Conservation (phyloP, 2,113 vertebrate genomes). For the Orientallactaga bullata region DNA sequence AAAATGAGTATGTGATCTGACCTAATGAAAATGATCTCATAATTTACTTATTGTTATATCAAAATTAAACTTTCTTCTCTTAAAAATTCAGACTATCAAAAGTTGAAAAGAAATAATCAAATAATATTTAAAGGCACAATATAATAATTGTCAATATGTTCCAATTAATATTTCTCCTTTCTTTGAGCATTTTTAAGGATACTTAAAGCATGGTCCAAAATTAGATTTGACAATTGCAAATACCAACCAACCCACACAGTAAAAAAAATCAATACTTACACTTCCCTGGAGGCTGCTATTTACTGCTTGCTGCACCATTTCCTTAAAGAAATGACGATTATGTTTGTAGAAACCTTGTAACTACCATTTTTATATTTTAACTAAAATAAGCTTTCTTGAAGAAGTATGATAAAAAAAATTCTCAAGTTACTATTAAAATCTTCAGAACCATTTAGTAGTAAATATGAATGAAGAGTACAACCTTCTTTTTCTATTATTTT, state of each 20-base stretch:
- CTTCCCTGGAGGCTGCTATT: constrained; percentile 91
- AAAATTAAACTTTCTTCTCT: constrained; percentile 53
- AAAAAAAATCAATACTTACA: constrained; percentile 94
- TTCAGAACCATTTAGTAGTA: constrained; percentile 78
- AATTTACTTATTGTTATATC: constrained; percentile 62
- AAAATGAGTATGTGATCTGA: constrained; percentile 77
- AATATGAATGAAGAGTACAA: constrained; percentile 65
- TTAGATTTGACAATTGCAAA: constrained; percentile 93
- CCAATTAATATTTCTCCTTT: constrained; percentile 89
- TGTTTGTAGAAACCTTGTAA: constrained; percentile 91
- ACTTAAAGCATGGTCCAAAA: constrained; percentile 91
- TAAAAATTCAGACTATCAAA: constrained; percentile 69
- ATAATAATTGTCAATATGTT: constrained; percentile 86
- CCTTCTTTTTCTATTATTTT: background rate
- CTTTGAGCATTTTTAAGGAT: constrained; percentile 87
- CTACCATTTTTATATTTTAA: constrained; percentile 91
- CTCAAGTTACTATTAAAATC: constrained; percentile 82
- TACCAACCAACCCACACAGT: constrained; percentile 90
- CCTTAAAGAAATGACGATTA: constrained; percentile 93
- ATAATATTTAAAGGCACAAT: constrained; percentile 81
- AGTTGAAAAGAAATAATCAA: constrained; percentile 71
- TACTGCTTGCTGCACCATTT: constrained; percentile 92
- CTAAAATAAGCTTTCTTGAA: constrained; percentile 91
- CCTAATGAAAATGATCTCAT: constrained; percentile 72
- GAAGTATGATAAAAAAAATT: constrained; percentile 85